phyloP scores from a whole-genome alignment of 1,140 invertebrate species.

The Mesaphorura yosii region DNA sequence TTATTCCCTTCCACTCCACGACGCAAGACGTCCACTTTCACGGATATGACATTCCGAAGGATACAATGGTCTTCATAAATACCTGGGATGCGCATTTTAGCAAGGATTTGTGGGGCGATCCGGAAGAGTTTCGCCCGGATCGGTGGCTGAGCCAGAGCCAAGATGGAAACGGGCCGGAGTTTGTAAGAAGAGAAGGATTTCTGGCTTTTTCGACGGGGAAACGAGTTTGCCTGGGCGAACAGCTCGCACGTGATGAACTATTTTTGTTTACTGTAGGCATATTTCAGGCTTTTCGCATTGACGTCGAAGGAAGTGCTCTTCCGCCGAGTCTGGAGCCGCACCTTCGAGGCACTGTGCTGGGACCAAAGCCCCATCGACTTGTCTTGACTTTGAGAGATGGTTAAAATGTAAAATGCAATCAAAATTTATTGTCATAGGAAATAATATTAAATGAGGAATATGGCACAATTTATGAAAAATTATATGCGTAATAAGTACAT shows the following conservation, averaged over 20 bases:
- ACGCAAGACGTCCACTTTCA: slow-evolving; percentile 29
- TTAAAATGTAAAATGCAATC: no score
- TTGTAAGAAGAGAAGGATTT: not conserved
- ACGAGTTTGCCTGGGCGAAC: slow-evolving; percentile 19
- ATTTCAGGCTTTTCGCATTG: slow-evolving; percentile 14
- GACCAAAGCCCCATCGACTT: no score
- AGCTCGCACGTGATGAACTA: slow-evolving; percentile 11
- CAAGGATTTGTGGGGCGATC: slow-evolving; percentile 5
- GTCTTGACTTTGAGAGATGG: no score
- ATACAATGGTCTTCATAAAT: slow-evolving; percentile 34
- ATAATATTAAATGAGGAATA: no score
- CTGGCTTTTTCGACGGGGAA: slow-evolving; percentile 16
- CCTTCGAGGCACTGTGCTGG: no score
- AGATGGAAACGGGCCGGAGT: not conserved
- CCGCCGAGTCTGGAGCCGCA: slow-evolving; percentile 9
- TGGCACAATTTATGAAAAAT: no score
- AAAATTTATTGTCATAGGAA: no score
- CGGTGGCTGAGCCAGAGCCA: no score
- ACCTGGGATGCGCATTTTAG: slow-evolving; percentile 4
- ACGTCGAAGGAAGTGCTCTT: slow-evolving; percentile 4
- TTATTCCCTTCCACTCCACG: slow-evolving; percentile 11
- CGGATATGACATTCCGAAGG: slow-evolving; percentile 35
- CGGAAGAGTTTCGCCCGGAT: slow-evolving; percentile 13
- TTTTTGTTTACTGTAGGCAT: slow-evolving; percentile 19
- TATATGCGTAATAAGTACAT: no score